phyloP scores from a whole-genome alignment of 2,797 vertebrate species.

The Agapornis canus region DNA sequence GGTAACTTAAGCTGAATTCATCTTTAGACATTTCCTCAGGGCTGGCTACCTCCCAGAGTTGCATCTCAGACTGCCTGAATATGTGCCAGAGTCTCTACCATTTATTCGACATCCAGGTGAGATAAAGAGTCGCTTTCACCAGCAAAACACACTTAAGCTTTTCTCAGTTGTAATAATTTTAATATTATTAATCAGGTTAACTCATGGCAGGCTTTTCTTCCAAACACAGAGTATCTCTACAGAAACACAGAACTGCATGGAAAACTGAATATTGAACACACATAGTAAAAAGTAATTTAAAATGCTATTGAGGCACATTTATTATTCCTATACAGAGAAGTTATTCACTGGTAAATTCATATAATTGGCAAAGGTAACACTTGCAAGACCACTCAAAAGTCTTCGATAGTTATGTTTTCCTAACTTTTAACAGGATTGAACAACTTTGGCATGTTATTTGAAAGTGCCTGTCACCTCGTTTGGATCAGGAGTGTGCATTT shows the following conservation, averaged over 20 bases:
- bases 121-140: background rate
- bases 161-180: background rate
- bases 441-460: background rate
- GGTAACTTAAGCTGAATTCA: background rate
- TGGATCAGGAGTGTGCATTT: background rate
- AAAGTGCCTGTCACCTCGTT: background rate
- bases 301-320: background rate
- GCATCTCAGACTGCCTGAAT: background rate
- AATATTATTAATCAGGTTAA: constrained; percentile 7
- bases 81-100: background rate
- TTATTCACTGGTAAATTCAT: background rate
- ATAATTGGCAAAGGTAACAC: background rate
- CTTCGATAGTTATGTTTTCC: background rate
- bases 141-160: background rate
- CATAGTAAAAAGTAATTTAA: background rate
- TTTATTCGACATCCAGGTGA: background rate
- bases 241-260: background rate
- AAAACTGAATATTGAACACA: background rate
- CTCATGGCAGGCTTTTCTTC: background rate
- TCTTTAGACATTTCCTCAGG: background rate
- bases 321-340: background rate
- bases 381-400: background rate
- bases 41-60: background rate
- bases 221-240: background rate
- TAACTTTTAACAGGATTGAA: background rate